phyloP scores from a whole-genome alignment of 2,888 invertebrate genomes.

The Eristalis intricaria region DNA sequence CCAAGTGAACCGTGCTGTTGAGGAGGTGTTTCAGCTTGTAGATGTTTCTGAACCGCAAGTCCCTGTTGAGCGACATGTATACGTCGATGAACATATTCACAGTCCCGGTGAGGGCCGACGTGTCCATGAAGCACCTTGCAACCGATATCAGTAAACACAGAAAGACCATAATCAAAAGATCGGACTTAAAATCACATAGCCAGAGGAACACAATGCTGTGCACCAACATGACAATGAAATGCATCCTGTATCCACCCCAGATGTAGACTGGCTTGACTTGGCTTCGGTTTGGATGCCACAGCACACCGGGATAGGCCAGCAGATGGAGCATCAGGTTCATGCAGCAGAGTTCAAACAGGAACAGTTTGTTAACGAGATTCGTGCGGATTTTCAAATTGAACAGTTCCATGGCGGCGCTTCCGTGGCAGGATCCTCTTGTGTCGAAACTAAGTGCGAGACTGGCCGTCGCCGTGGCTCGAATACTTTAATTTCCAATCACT shows the following conservation, averaged over 20 bases:
- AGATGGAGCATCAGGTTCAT: neutral
- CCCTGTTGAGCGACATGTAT: neutral
- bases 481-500: neutral
- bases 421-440: neutral
- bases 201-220: neutral
- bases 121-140: neutral
- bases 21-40: neutral
- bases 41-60: neutral
- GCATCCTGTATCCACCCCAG: neutral
- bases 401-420: neutral
- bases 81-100: neutral
- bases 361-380: neutral
- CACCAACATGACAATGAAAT: neutral
- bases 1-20: neutral
- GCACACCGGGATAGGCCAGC: neutral
- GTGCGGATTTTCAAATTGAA: neutral
- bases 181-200: neutral
- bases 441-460: neutral
- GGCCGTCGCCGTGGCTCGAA: neutral
- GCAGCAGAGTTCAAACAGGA: neutral
- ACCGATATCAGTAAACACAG: neutral
- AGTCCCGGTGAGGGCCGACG: neutral
- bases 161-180: neutral
- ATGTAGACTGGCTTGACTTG: neutral
- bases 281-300: neutral